Conservation (phyloP, 2,797 vertebrate species). For the Xenops minutus region DNA sequence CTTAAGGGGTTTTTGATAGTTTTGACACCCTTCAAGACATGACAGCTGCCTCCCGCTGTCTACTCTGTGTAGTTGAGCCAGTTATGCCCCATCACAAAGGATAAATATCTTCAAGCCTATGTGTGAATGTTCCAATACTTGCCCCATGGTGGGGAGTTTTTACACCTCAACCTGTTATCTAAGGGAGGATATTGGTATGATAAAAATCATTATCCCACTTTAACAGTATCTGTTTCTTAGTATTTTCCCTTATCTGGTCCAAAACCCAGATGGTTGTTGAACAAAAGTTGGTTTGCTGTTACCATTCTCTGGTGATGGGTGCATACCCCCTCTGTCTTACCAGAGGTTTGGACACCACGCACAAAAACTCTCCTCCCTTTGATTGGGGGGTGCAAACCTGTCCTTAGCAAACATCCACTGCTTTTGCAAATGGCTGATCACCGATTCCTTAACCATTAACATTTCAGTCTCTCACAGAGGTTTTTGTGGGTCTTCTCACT, state of each 20-base stretch:
- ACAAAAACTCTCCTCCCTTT: not conserved
- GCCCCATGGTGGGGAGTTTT: not conserved
- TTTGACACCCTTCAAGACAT: not conserved
- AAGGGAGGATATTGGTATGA: not conserved
- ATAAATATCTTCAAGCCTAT: not conserved
- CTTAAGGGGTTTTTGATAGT: not conserved
- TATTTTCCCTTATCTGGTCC: not conserved
- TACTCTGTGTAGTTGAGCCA: not conserved
- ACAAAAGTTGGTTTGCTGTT: not conserved
- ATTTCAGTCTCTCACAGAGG: not conserved
- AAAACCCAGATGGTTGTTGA: not conserved
- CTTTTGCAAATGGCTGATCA: not conserved
- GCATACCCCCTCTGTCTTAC: rapidly evolving
- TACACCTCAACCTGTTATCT: not conserved
- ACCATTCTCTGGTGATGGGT: not conserved
- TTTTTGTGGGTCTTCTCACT: not conserved
- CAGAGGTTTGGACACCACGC: not conserved
- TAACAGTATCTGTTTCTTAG: not conserved
- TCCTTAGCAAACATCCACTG: not conserved
- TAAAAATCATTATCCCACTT: not conserved
- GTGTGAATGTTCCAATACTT: not conserved
- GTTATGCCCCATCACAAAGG: not conserved
- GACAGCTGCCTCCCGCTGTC: not conserved
- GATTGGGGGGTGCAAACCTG: not conserved
- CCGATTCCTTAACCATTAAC: not conserved